Percentiles rank a stretch among this genome's conserved stretches.
Evolutionary conservation across 2,888 invertebrate species (phyloP).

Genomic region (Noctua comes): DNA sequence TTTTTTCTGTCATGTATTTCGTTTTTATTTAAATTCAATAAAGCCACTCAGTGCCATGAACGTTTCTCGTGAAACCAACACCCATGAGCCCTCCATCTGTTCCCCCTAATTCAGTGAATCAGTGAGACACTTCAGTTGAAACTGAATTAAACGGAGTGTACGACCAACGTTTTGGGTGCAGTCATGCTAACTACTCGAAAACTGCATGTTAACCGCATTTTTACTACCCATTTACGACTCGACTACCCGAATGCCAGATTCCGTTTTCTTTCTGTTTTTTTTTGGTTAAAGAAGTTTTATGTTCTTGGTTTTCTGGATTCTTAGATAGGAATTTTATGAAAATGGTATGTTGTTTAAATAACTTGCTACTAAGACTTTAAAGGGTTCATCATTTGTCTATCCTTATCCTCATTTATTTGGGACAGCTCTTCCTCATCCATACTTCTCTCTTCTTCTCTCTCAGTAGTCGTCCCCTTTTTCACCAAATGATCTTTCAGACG

Average conservation of each 20-base stretch:
- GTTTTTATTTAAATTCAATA: conserved; percentile 15
- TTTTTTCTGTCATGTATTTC: not conserved
- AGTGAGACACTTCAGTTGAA: conserved; percentile 15
- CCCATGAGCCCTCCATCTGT: not conserved
- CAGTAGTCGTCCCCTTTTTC: not conserved
- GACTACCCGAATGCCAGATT: conserved; percentile 37
- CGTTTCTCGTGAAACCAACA: not conserved
- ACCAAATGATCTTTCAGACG: not conserved
- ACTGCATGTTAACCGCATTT: conserved; percentile 60
- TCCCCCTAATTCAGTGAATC: not conserved
- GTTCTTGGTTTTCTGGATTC: conserved; percentile 16
- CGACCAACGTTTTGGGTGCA: conserved; percentile 39
- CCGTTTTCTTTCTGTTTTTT: conserved; percentile 33
- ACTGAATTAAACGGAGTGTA: conserved; percentile 30
- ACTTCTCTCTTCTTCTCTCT: not conserved
- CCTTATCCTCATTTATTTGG: not conserved
- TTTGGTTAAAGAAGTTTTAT: not conserved
- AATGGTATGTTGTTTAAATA: not conserved
- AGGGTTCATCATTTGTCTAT: not conserved
- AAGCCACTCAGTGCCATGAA: not conserved
- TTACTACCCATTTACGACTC: conserved; percentile 59
- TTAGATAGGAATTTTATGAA: conserved; percentile 1
- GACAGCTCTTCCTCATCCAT: not conserved
- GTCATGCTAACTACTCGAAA: conserved; percentile 48
- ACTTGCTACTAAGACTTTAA: not conserved